Conservation (phyloP, 2,888 invertebrate species). For the Netelia virgata region DNA sequence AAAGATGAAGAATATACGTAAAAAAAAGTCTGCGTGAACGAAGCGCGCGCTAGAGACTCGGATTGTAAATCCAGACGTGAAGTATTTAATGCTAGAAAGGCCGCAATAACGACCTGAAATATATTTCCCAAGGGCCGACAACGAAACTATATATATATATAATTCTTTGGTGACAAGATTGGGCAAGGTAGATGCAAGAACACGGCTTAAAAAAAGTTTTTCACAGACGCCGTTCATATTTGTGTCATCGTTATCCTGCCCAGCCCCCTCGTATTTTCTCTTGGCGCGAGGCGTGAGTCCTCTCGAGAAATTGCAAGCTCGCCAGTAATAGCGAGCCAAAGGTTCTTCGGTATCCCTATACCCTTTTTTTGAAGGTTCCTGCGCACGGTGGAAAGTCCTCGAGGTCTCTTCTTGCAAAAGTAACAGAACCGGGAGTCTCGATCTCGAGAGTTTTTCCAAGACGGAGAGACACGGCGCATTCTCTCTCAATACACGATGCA, state of each 20-base stretch:
- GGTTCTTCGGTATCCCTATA: not conserved
- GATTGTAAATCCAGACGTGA: conserved; percentile 37
- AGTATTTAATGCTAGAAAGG: conserved; percentile 35
- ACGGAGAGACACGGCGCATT: not conserved
- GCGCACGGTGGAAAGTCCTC: not conserved
- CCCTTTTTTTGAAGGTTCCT: not conserved
- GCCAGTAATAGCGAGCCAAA: conserved; percentile 19
- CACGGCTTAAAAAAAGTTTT: not conserved
- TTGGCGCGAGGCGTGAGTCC: conserved; percentile 10
- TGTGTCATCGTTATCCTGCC: not conserved
- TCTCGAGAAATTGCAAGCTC: conserved; percentile 36
- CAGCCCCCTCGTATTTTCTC: conserved; percentile 18
- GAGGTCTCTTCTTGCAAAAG: not conserved
- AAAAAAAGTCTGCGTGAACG: conserved; percentile 15
- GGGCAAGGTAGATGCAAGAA: not conserved
- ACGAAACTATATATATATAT: not conserved
- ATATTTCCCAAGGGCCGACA: conserved; percentile 3
- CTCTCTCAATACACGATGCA: not conserved
- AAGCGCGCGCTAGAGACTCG: conserved; percentile 27
- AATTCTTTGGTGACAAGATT: not conserved
- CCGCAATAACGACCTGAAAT: conserved; percentile 17
- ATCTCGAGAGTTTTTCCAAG: not conserved
- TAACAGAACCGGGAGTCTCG: not conserved
- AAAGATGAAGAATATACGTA: not conserved
- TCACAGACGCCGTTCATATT: not conserved